A percentile compares a stretch with the other conserved stretches of the same genome.
phyloP scores from a whole-genome alignment of 1,140 invertebrate species.

The Zelostemma sp. region DNA sequence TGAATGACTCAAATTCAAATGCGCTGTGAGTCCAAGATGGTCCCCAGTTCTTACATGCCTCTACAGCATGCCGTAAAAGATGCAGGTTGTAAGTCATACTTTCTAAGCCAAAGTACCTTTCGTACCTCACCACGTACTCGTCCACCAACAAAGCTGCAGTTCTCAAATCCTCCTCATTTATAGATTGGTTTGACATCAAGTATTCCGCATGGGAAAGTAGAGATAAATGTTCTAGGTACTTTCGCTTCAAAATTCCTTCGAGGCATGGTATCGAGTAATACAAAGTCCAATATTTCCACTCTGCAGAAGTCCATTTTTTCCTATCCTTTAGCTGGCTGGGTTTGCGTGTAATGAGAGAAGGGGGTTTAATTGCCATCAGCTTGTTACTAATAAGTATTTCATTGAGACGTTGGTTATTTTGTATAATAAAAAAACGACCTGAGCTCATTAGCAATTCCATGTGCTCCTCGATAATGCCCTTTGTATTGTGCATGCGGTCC shows the following conservation, averaged over 20 bases:
- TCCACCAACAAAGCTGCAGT: not conserved
- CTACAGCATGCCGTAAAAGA: not conserved
- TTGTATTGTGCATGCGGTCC: too few relatives aligned
- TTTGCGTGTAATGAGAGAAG: not conserved
- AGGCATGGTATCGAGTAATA: slow-evolving; percentile 1
- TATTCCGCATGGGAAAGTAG: not conserved
- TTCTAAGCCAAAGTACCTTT: not conserved
- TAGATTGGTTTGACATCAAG: not conserved
- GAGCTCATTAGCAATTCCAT: too few relatives aligned
- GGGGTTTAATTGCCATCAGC: not conserved
- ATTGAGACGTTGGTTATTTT: not conserved
- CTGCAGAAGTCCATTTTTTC: not conserved
- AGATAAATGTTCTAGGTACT: not conserved
- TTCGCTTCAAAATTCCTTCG: not conserved
- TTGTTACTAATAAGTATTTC: not conserved
- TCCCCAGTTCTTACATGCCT: not conserved
- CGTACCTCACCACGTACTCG: not conserved
- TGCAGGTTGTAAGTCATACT: not conserved
- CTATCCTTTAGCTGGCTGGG: not conserved
- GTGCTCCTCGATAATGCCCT: not conserved
- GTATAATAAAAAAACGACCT: not conserved
- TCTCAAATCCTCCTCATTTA: not conserved
- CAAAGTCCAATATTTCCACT: not conserved
- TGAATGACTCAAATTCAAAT: too few relatives aligned
- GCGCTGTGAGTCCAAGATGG: not conserved